Percentiles rank a stretch among this genome's conserved stretches.
These are phyloP conservation scores for Anthopleura xanthogrammica DNA, from an alignment of 92 coral and sea anemone genomes.

Conservation along the genomic window DNA sequence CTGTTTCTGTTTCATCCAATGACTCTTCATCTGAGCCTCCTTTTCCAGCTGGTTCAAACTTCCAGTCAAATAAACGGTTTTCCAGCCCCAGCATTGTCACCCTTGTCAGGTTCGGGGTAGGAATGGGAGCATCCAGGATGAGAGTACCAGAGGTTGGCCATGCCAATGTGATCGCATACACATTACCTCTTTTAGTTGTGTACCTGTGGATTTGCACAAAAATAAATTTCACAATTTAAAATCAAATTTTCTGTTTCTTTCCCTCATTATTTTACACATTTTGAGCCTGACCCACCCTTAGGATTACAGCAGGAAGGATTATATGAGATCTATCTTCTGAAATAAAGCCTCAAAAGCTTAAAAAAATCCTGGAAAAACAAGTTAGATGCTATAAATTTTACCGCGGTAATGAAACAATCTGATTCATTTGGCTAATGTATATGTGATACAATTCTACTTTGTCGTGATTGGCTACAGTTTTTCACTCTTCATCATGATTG, in stretches of 20 bases:
- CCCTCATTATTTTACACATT: background rate
- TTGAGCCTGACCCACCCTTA: no score
- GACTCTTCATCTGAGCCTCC: background rate
- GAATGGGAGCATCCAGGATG: constrained; percentile 52
- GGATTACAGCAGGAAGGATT: no score
- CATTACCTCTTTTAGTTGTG: constrained; percentile 56
- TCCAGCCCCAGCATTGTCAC: constrained; percentile 80
- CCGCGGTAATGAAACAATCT: no score
- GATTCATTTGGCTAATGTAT: no score
- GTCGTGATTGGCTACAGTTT: no score
- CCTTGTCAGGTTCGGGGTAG: constrained; percentile 37
- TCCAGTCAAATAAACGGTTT: constrained; percentile 59
- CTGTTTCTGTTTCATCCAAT: background rate
- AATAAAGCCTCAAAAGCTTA: no score
- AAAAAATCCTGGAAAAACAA: no score
- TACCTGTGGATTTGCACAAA: constrained; percentile 52
- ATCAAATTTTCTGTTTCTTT: background rate
- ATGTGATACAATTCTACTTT: no score
- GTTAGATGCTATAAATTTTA: no score
- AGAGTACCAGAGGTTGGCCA: constrained; percentile 75
- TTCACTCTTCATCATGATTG: no score
- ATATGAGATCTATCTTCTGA: no score
- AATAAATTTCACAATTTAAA: no score
- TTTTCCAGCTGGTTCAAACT: constrained; percentile 15
- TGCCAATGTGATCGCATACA: constrained; percentile 82